phyloP scores from a whole-genome alignment of 2,797 vertebrate species.

The Xiphorhynchus erythropygius region DNA sequence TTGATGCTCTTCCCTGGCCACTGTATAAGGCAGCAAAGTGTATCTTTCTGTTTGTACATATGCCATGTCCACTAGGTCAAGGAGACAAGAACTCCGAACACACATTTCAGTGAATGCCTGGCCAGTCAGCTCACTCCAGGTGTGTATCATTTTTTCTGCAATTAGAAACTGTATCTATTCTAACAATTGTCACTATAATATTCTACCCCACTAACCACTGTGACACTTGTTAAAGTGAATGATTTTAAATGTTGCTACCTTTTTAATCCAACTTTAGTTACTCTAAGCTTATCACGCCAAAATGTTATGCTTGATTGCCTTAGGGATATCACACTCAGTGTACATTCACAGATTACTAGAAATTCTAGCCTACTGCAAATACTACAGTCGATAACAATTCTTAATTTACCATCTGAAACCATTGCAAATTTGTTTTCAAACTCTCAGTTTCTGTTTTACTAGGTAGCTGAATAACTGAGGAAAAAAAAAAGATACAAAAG shows the following conservation, averaged over 20 bases:
- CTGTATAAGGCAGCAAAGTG: too few relatives aligned
- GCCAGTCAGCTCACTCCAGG: background rate
- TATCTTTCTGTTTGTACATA: too few relatives aligned
- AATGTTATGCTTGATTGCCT: background rate
- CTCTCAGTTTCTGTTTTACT: background rate
- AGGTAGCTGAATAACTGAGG: background rate
- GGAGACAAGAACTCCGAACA: background rate
- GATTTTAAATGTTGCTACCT: background rate
- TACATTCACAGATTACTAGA: background rate
- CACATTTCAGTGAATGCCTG: background rate
- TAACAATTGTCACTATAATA: background rate
- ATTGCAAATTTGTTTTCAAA: background rate
- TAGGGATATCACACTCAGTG: background rate
- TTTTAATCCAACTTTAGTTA: background rate
- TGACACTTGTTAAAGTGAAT: background rate
- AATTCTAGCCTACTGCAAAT: background rate
- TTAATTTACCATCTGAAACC: background rate
- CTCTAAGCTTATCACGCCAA: background rate
- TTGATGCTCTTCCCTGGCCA: too few relatives aligned
- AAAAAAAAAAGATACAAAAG: background rate
- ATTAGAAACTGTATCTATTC: background rate
- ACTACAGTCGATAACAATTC: background rate
- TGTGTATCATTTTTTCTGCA: background rate
- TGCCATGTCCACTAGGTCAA: too few relatives aligned
- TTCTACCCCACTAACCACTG: background rate